Percentiles rank a stretch among this genome's conserved stretches.
These are phyloP conservation scores for Listrodromus nycthemerus DNA, from an alignment of 2,888 invertebrate species.

Conservation along the genomic window DNA sequence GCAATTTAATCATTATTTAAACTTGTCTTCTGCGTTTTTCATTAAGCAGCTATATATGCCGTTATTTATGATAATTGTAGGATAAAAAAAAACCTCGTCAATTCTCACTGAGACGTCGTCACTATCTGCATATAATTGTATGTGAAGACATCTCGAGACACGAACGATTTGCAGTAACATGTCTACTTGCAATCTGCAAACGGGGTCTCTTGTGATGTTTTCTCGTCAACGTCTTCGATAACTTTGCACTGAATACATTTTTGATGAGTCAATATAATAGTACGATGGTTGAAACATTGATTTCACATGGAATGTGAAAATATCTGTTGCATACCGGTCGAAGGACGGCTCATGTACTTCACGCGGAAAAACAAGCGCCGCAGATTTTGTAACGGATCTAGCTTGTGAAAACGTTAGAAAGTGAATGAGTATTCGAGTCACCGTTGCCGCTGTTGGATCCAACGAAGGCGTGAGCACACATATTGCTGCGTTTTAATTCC, in stretches of 20 bases:
- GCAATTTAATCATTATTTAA: not conserved
- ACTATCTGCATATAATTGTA: not conserved
- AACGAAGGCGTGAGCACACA: not conserved
- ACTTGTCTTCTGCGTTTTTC: not conserved
- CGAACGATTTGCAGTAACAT: slow-evolving; percentile 5
- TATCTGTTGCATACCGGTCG: slow-evolving; percentile 11
- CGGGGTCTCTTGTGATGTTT: not conserved
- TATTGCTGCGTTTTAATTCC: not conserved
- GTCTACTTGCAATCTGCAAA: not conserved
- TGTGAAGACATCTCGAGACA: not conserved
- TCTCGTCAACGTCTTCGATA: not conserved
- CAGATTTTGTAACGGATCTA: slow-evolving; percentile 6
- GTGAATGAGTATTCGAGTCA: slow-evolving; percentile 22
- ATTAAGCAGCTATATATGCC: not conserved
- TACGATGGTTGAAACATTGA: not conserved
- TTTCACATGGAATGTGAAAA: slow-evolving; percentile 1
- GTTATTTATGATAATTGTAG: not conserved
- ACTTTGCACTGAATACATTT: not conserved
- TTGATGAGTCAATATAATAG: not conserved
- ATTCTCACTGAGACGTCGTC: not conserved
- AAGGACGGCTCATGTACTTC: slow-evolving; percentile 41
- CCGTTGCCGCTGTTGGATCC: slow-evolving; percentile 21
- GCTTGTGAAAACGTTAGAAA: slow-evolving; percentile 36
- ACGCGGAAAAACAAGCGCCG: slow-evolving; percentile 8
- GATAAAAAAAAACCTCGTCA: not conserved